Base-by-base conservation (phyloP, 1,140 invertebrate species). In the Rhagoletis zephyria region DNA sequence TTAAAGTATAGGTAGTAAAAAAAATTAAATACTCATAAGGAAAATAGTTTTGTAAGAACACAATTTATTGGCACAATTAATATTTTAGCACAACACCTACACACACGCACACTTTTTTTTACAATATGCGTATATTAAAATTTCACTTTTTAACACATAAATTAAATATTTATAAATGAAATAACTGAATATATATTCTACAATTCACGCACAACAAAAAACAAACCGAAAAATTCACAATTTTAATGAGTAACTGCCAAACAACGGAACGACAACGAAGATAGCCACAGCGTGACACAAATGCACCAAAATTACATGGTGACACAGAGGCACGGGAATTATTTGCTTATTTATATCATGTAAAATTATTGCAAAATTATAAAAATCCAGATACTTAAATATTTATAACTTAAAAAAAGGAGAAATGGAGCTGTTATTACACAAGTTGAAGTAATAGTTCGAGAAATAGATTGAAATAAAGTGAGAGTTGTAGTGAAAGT, bases 141-240 rank as follows among this genome's bases (percentile, higher is more conserved):
- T 48, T 74, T 3, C 5, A 10, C 42, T 45, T 16, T 74, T 48
- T 14, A 74, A 45, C 67, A 74, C 67, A 74, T 74, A 45, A 40
- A 74, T 74, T 48, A 30, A 30, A 30, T 30, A 30, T 30, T 30
- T 30, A 1, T 30, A 30, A 30, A 30, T 74, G 67, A 12, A 45
- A 74, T 42, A 74, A 74, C 16, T 16, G n/a, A 48, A 42, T 48
- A 48, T 48, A 45, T 74, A 74, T 74, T 48, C 45, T 74, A 74
- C 67, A 74, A 74, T 74, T 74, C 45, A 74, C 67, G 42, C 67
- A 74, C 67, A 74, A 74, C 67, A 48, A 74, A 74, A 74, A 56
- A 48, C 45, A 42, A 74, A 74, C 67, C 67, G 45, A 74, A 74
- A 48, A 45, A 16, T 7, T 74, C 42, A 74, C 67, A 74, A 56